Percentiles rank a stretch among this genome's conserved stretches.
These are phyloP conservation scores for Galerucella pusilla DNA, from an alignment of 2,888 invertebrate species.

Conservation along the genomic window DNA sequence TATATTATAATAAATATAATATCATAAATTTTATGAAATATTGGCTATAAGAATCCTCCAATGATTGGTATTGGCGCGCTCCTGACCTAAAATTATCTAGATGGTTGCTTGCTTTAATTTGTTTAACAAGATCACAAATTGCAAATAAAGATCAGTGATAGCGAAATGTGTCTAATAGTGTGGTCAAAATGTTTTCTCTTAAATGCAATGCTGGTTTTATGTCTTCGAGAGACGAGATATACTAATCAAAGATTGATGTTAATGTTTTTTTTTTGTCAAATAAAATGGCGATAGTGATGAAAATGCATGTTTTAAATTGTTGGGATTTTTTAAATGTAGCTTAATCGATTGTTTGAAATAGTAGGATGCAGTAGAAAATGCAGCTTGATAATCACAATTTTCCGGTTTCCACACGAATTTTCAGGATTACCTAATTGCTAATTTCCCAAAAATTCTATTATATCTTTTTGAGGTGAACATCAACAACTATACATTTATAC, in stretches of 20 bases:
- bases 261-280: not conserved
- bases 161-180: constrained; percentile 34
- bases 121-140: constrained; percentile 56
- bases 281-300: not conserved
- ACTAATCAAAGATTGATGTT: constrained; percentile 10
- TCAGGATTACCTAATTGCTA: no score
- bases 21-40: no score
- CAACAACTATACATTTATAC: no score
- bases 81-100: constrained; percentile 53
- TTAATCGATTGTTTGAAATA: no score
- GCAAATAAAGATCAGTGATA: constrained; percentile 46
- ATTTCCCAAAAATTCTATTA: no score
- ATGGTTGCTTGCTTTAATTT: constrained; percentile 56
- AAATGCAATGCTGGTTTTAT: constrained; percentile 8
- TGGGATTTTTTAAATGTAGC: no score
- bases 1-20: no score
- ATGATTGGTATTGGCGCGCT: not conserved
- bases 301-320: not conserved
- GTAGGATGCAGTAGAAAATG: no score
- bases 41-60: not conserved
- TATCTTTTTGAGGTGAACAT: no score
- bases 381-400: no score
- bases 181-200: constrained; percentile 19
- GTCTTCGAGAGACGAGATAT: not conserved
- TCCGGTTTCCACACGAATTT: no score